phyloP scores from a whole-genome alignment of 2,113 vertebrate species.

The Tonatia bakeri region DNA sequence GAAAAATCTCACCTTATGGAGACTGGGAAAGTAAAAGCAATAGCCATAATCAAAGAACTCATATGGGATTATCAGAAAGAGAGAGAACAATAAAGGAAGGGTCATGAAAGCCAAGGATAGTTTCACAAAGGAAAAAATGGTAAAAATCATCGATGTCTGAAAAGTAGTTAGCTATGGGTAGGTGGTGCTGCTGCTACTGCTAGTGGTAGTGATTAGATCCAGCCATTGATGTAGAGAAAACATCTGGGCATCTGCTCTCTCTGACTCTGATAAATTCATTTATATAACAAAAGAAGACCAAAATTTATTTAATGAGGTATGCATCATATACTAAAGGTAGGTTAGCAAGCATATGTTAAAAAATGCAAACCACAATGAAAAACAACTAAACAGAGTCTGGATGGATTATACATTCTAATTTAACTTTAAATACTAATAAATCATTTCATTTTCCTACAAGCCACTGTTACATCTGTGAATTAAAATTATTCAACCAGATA shows the following conservation, averaged over 20 bases:
- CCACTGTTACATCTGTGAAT: neutral
- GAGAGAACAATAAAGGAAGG: neutral
- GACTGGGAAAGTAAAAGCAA: neutral
- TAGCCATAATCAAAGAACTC: neutral
- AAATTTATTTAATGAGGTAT: neutral
- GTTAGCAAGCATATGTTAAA: neutral
- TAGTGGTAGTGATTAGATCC: neutral
- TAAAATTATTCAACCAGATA: slow-evolving; percentile 3
- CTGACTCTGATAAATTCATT: neutral
- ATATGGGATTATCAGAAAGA: neutral
- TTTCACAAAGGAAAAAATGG: neutral
- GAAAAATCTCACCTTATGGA: neutral
- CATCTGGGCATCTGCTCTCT: neutral
- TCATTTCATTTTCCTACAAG: neutral
- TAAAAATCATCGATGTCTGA: neutral
- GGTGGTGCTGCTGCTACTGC: neutral
- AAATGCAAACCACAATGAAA: neutral
- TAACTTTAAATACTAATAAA: neutral
- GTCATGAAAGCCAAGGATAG: neutral
- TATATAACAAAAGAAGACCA: neutral
- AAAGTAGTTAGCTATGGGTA: neutral
- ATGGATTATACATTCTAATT: neutral
- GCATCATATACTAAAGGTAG: neutral
- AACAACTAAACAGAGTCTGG: neutral
- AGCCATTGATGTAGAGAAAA: neutral